phyloP scores from a whole-genome alignment of 2,113 vertebrate species.

The Monarcha castaneiventris region DNA sequence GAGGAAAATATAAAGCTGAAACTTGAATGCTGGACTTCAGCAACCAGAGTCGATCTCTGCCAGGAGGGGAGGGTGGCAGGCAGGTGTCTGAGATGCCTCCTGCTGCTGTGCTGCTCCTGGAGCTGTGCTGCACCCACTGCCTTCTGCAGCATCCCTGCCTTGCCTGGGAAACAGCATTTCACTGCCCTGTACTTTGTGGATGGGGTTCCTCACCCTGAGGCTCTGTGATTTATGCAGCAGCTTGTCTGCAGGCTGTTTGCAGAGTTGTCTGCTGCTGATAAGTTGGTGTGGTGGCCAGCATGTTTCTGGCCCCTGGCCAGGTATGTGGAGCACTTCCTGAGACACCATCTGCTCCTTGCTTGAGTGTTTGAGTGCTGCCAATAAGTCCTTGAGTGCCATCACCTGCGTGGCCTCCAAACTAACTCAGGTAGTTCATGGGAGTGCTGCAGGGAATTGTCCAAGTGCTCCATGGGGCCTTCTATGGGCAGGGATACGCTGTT shows the following conservation, averaged over 20 bases:
- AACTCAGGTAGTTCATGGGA: rapidly evolving
- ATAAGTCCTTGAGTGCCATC: rapidly evolving
- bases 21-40: not conserved
- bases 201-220: not conserved
- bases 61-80: rapidly evolving
- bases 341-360: not conserved
- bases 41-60: rapidly evolving
- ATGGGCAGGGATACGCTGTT: not conserved
- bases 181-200: not conserved
- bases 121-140: not conserved
- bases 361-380: not conserved
- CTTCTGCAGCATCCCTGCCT: not conserved
- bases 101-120: rapidly evolving
- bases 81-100: not conserved
- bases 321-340: not conserved
- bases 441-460: rapidly evolving
- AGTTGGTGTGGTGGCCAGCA: not conserved
- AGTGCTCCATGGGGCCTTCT: rapidly evolving
- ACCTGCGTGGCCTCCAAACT: rapidly evolving
- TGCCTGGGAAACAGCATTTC: not conserved
- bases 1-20: not conserved
- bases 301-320: not conserved
- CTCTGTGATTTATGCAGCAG: not conserved
- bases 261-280: not conserved
- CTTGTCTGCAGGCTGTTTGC: not conserved